Evolutionary conservation across 2,797 vertebrate genomes (phyloP).

Genomic region (Potorous gilbertii): DNA sequence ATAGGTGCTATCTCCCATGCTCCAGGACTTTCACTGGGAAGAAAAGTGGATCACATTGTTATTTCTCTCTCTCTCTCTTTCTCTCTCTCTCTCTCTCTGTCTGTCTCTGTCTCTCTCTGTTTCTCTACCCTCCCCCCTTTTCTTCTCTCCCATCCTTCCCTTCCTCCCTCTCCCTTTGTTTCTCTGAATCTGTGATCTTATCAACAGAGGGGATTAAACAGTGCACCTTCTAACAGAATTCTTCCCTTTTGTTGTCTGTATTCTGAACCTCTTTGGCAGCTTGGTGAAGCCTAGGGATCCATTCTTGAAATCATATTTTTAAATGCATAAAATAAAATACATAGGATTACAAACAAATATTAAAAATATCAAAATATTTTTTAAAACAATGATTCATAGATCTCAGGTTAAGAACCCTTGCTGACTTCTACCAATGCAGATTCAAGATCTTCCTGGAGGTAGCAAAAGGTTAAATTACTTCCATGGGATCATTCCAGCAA

Average conservation of each 20-base stretch:
- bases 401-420: background rate
- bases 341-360: background rate
- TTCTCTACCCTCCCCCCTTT: too few relatives aligned
- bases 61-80: background rate
- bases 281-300: background rate
- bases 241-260: background rate
- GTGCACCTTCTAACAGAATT: background rate
- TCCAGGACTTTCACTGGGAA: constrained; percentile 3
- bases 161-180: background rate
- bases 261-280: background rate
- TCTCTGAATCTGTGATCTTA: background rate
- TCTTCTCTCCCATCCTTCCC: too few relatives aligned
- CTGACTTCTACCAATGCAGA: background rate
- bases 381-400: background rate
- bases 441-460: background rate
- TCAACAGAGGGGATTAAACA: background rate
- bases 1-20: constrained; percentile 1
- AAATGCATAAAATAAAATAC: background rate
- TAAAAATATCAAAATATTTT: background rate
- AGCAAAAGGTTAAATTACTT: background rate
- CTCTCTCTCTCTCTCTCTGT: too few relatives aligned
- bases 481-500: background rate
- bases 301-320: background rate
- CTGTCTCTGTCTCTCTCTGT: too few relatives aligned
- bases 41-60: background rate